Evolutionary conservation across 37 sponge, comb jelly and placozoan species (phyloP).

Genomic region (Ianthella basta): DNA sequence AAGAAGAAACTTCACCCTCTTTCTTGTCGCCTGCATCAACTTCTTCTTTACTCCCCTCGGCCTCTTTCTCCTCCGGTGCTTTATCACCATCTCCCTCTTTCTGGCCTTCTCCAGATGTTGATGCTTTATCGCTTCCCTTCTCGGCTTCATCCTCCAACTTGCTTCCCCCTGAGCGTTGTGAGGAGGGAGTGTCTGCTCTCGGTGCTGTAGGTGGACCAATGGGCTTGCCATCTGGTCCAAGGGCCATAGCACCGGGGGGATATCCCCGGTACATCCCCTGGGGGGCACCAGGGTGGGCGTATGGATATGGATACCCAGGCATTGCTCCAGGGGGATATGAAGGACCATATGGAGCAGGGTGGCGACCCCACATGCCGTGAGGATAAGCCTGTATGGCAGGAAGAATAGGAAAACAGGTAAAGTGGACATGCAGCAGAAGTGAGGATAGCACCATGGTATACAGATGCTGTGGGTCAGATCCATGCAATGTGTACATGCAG

Average conservation of each 20-base stretch:
- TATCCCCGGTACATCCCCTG: conserved; percentile 7
- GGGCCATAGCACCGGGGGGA: conserved; percentile 21
- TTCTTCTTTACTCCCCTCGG: conserved; percentile 10
- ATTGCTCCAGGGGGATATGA: conserved; percentile 10
- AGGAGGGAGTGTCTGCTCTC: neutral
- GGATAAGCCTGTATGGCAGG: neutral
- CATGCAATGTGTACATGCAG: too few relatives aligned
- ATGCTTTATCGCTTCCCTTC: neutral
- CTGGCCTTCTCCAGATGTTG: neutral
- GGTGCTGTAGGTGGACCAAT: neutral
- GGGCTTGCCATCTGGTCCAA: conserved; percentile 22
- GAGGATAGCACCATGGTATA: too few relatives aligned
- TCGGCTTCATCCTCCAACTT: conserved; percentile 20
- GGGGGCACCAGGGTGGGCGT: neutral
- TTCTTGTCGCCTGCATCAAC: neutral
- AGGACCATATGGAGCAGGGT: neutral
- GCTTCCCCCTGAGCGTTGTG: neutral
- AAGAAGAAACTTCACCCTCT: too few relatives aligned
- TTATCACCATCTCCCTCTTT: neutral
- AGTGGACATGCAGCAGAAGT: conserved; percentile 1
- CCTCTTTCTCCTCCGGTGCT: neutral
- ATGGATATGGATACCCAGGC: conserved; percentile 26
- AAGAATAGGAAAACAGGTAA: neutral
- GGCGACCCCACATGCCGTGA: conserved; percentile 12
- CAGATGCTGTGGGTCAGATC: too few relatives aligned